A percentile compares a stretch with the other conserved stretches of the same genome.
Evolutionary conservation across 1,140 invertebrate species (phyloP).

Genomic region (Drosophila biarmipes): DNA sequence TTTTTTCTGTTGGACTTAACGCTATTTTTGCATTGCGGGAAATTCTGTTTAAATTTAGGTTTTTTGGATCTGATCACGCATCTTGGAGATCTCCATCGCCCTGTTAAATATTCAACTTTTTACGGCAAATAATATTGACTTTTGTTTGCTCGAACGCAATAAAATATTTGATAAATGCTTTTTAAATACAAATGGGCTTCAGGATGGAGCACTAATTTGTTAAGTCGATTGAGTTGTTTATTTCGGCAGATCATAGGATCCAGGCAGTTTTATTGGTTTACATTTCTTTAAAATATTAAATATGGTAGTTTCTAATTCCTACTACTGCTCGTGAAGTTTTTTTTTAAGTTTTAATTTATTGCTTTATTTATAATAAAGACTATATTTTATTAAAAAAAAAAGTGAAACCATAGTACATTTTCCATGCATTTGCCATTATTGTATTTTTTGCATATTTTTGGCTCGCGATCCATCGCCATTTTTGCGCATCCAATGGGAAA

Average conservation of each 20-base stretch:
- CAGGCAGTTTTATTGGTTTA: conserved; percentile 1
- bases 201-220: conserved; percentile 29
- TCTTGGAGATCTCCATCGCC: conserved; percentile 23
- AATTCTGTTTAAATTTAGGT: conserved; percentile 44
- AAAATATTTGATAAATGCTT: conserved; percentile 37
- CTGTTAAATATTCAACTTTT: conserved; percentile 38
- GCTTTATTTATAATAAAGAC: too few species aligned
- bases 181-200: conserved; percentile 18
- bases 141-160: conserved; percentile 19
- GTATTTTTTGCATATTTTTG: conserved; percentile 31
- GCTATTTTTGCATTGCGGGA: conserved; percentile 55
- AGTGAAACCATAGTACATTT: too few species aligned
- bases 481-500: conserved; percentile 68
- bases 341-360: too few species aligned
- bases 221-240: conserved; percentile 30
- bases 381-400: too few species aligned
- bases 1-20: not conserved
- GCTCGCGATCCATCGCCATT: conserved; percentile 59
- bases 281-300: not conserved
- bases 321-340: too few species aligned
- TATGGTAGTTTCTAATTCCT: too few species aligned
- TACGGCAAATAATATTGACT: conserved; percentile 12
- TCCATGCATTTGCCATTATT: not conserved
- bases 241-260: conserved; percentile 1
- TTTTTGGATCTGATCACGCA: conserved; percentile 14